phyloP scores from a whole-genome alignment of 2,888 invertebrate species.

The Phasia obesa region DNA sequence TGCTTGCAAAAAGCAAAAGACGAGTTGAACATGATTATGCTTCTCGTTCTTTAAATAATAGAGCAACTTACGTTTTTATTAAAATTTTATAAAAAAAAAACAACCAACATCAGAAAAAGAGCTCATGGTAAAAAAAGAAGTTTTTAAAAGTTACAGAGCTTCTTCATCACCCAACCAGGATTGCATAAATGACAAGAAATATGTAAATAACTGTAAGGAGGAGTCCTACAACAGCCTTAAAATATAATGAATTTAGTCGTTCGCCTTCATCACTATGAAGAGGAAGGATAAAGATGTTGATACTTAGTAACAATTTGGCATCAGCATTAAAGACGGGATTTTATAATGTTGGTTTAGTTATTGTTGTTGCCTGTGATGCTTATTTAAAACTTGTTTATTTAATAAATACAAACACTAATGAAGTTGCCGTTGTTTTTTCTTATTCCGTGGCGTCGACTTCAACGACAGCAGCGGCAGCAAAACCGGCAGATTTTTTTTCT shows the following conservation, averaged over 20 bases:
- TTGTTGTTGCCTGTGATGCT: conserved; percentile 44
- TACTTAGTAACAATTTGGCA: neutral
- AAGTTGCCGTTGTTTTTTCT: conserved; percentile 32
- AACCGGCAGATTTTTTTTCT: neutral
- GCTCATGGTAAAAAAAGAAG: conserved; percentile 50
- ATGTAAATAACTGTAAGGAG: neutral
- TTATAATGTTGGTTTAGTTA: conserved; percentile 40
- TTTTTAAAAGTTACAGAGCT: conserved; percentile 40
- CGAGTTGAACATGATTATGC: neutral
- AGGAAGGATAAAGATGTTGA: neutral
- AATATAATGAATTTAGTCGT: conserved; percentile 48
- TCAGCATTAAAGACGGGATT: conserved; percentile 5
- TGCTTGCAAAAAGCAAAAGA: conserved; percentile 5
- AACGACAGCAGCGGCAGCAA: neutral
- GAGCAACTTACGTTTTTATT: conserved; percentile 50
- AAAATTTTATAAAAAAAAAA: conserved; percentile 33
- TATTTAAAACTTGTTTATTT: conserved; percentile 60
- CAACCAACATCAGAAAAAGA: conserved; percentile 10
- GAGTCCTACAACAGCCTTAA: neutral
- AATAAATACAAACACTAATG: conserved; percentile 60
- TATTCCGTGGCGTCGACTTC: neutral
- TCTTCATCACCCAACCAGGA: conserved; percentile 15
- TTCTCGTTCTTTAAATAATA: conserved; percentile 45
- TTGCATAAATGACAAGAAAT: neutral
- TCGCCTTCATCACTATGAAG: conserved; percentile 11